Base-by-base conservation (phyloP, 2,797 vertebrate genomes). In the Tapirus indicus region DNA sequence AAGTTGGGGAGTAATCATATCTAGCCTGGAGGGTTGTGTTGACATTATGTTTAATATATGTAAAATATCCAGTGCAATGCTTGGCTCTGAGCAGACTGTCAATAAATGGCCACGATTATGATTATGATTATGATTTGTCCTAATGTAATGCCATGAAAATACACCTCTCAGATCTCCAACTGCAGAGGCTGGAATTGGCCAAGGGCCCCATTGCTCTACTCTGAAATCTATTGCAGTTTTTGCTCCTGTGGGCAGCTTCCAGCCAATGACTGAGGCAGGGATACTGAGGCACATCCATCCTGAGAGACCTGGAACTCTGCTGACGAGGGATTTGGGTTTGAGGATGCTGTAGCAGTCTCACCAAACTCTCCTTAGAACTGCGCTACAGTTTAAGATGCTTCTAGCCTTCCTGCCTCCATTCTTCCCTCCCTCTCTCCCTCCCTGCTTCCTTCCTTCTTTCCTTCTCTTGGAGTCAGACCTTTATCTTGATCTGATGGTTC, bases 351-450 rank as follows among this genome's bases (percentile, higher is more conserved):
- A 5, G 10, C 5, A 20, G 35, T 68, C 32, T 64, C 41, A 4
- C 4, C 12, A 32, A 71, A 35, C 32, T 32, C 84, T 56, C 20
- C 47, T 80, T 6, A 56, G 64, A 60, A 47, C n/a, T 17, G 3
- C 2, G 1, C 6, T 74, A 10, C 4, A 0, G 6, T 5, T 21
- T 64, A 1, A 29, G 12, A 3, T 10, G 27, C 35, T 35, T 27
- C 62, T 12, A 5, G 9, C 32, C 17, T 71, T 9, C 35, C 4
- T 44, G 0, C 60, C 8, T 5, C 38, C 12, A 5, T 6, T 23
- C 8, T 3, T 9, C 4, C 47, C 8, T 27, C 4, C 20, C 5
- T 49, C 12, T 5, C 35, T 32, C 21, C n/a, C 49, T 74, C 21
- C 38, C 5, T 79, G 16, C 6, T 47, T 79, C 14, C 12, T 54